Evolutionary conservation across 2,797 vertebrate species (phyloP), one percentile per base, ranked within the genome.

Genomic region (Nothura maculosa): DNA sequence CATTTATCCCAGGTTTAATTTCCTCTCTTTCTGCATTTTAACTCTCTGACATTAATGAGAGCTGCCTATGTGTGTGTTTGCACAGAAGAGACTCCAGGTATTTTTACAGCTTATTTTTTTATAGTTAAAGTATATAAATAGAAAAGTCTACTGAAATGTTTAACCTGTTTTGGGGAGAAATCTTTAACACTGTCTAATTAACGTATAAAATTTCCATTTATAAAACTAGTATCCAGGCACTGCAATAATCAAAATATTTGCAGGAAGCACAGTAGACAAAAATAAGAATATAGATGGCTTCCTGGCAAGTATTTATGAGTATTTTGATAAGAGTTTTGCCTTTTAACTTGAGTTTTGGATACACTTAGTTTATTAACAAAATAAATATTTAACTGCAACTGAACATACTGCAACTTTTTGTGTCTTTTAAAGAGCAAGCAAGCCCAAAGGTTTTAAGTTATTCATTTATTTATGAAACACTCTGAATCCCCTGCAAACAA

Each of bases 171-270:
- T 93, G 48, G 55, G 55, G 36, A 54, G 30, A 87, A 89, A 92
- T 79, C 25, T 32, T 73, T 91, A 81, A 89, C 62, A 40, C 52
- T 76, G 32, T 15, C 58, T 92, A 91, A 96, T 95, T 91, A 96
- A 81, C 75, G 60, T 69, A 88, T 54, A 80, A 91, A 68, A 93
- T 88, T 83, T 78, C 72, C 80, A 89, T 87, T 93, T 78, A 36
- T 50, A 84, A 89, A 76, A 85, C 47, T 32, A 81, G 74, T 52
- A 94, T 68, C 80, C 63, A 86, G 70, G 80, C 85, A 73, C 43
- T 21, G 10, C 25, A 69, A 75, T 76, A 76, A 92, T 93, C 45
- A 87, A 89, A 96, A 91, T 93, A 94, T 91, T 96, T 93, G 69
- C 76, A 89, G 50, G 91, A 92, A 85, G 73, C 20, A 75, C 40